Conservation (phyloP, 2,888 invertebrate genomes). For the Latrodectus hesperus region DNA sequence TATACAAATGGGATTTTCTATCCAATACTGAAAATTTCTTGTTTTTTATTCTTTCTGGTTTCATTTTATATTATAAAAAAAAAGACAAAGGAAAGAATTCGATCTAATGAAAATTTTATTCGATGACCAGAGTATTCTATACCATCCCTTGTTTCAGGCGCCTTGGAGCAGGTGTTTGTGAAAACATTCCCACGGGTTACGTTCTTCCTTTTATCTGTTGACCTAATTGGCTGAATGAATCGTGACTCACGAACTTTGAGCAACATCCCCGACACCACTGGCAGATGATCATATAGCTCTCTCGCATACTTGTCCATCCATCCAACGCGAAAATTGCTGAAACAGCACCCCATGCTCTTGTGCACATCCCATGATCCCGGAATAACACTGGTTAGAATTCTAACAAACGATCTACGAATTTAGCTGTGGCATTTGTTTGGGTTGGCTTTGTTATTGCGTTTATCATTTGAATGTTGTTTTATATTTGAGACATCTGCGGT, state of each 20-base stretch:
- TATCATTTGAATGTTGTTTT: too few relatives aligned
- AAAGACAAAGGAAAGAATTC: too few relatives aligned
- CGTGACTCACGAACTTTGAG: constrained; percentile 47
- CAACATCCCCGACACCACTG: constrained; percentile 16
- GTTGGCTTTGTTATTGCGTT: too few relatives aligned
- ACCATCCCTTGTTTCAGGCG: constrained; percentile 7
- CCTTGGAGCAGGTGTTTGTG: constrained; percentile 49
- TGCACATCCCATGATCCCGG: background rate
- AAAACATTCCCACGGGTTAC: constrained; percentile 48
- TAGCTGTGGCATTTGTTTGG: too few relatives aligned
- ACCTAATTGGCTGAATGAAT: constrained; percentile 48
- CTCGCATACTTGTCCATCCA: constrained; percentile 26
- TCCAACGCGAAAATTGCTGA: constrained; percentile 3
- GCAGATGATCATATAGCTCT: constrained; percentile 12
- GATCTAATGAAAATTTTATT: background rate
- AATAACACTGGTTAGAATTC: background rate
- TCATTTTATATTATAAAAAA: too few relatives aligned
- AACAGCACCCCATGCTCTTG: background rate
- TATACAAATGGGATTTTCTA: too few relatives aligned
- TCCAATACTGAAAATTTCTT: too few relatives aligned
- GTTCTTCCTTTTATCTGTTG: constrained; percentile 36
- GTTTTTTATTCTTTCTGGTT: too few relatives aligned
- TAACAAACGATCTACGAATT: background rate
- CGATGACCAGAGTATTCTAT: constrained; percentile 22
- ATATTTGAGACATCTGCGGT: too few relatives aligned